Conservation (phyloP, 2,888 invertebrate species). For the Camponotus fellah region DNA sequence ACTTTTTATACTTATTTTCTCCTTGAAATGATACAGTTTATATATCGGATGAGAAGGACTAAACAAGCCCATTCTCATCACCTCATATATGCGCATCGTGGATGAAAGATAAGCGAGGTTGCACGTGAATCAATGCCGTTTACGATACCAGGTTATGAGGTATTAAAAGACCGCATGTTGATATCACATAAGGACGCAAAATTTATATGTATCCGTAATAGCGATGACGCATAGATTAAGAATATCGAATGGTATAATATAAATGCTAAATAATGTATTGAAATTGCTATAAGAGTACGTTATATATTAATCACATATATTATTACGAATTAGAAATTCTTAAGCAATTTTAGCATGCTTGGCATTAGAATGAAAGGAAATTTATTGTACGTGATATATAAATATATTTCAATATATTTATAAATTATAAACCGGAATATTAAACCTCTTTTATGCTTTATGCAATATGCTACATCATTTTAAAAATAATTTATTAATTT, state of each 20-base stretch:
- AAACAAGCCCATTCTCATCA: constrained; percentile 3
- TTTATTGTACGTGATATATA: constrained; percentile 2
- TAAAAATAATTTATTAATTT: constrained; percentile 11
- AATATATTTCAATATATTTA: not conserved
- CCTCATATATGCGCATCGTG: not conserved
- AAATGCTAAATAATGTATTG: not conserved
- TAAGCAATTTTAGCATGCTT: constrained; percentile 7
- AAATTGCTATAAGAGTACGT: constrained; percentile 7
- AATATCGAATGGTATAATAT: constrained; percentile 1
- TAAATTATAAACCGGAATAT: not conserved
- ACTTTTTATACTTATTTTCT: constrained; percentile 4
- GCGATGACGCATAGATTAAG: constrained; percentile 8
- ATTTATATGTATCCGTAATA: constrained; percentile 22
- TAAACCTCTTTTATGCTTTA: not conserved
- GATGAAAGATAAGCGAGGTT: constrained; percentile 27
- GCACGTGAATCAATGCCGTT: constrained; percentile 24
- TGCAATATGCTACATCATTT: not conserved
- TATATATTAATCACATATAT: not conserved
- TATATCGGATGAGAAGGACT: constrained; percentile 12
- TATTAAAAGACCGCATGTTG: constrained; percentile 46
- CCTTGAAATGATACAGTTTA: constrained; percentile 12
- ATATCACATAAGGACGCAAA: constrained; percentile 36
- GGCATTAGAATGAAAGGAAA: constrained; percentile 1
- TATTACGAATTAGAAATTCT: constrained; percentile 12
- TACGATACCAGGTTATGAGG: not conserved